Evolutionary conservation across 2,113 vertebrate species (phyloP).

Genomic region (Vimba vimba): DNA sequence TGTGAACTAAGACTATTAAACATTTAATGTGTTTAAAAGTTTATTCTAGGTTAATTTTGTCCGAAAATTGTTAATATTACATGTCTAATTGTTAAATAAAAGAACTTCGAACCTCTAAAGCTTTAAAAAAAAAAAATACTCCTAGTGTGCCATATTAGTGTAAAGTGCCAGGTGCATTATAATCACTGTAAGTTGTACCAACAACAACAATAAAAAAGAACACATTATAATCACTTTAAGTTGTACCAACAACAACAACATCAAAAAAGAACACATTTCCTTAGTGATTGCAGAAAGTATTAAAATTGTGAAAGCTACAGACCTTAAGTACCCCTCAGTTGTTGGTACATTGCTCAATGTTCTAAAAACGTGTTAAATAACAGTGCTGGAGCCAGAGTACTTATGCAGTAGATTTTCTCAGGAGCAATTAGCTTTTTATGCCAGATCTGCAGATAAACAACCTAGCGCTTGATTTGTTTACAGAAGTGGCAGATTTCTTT

Average conservation of each 20-base stretch:
- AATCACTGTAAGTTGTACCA: background rate
- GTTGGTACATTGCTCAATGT: conserved; percentile 46
- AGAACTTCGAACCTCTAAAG: background rate
- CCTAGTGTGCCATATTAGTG: background rate
- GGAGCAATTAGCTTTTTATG: conserved; percentile 50
- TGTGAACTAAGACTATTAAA: too few relatives aligned
- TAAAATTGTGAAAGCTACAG: conserved; percentile 30
- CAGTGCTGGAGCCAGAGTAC: conserved; percentile 45
- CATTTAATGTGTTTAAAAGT: background rate
- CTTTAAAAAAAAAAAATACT: background rate
- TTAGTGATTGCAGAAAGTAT: conserved; percentile 18
- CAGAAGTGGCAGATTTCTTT: conserved; percentile 29
- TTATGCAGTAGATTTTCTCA: conserved; percentile 50
- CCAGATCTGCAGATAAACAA: conserved; percentile 58
- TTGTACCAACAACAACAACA: background rate
- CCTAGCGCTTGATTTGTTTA: conserved; percentile 49
- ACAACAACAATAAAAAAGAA: conserved; percentile 3
- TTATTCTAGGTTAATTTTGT: background rate
- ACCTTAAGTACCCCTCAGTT: conserved; percentile 26
- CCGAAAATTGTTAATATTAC: background rate
- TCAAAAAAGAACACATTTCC: conserved; percentile 5
- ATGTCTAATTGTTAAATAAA: background rate
- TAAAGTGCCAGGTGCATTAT: background rate
- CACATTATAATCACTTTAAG: background rate
- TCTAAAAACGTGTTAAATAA: conserved; percentile 50